Percentiles rank a stretch among this genome's conserved stretches.
These are phyloP conservation scores for Brachypalpus laphriformis DNA, from an alignment of 2,888 invertebrate genomes.

Conservation along the genomic window DNA sequence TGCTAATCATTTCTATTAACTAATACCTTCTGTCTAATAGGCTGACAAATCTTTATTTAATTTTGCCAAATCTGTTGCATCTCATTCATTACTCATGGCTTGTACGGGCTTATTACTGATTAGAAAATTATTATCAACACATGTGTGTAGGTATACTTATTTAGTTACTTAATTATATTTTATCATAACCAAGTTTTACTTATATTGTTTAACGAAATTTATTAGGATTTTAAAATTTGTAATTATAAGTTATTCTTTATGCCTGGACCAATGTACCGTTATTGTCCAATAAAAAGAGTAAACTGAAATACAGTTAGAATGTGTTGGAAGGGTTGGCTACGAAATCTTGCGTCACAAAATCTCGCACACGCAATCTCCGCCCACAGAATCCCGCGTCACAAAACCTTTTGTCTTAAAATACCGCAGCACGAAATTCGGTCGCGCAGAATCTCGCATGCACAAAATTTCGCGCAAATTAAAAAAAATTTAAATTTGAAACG, in stretches of 20 bases:
- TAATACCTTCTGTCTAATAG: no score
- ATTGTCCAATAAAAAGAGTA: neutral
- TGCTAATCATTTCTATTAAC: no score
- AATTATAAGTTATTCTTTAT: neutral
- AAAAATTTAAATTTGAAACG: no score
- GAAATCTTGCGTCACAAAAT: no score
- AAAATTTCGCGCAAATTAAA: neutral
- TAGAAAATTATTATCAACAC: neutral
- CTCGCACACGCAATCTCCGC: no score
- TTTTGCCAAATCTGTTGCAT: neutral
- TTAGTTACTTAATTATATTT: constrained; percentile 3
- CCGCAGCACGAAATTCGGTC: no score
- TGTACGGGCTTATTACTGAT: neutral
- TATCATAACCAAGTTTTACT: neutral
- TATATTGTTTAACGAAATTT: neutral
- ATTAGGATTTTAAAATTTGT: neutral
- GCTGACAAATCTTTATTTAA: no score
- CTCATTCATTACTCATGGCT: neutral
- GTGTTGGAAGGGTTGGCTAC: neutral
- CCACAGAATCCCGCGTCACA: no score
- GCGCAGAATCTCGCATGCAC: no score
- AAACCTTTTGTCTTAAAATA: no score
- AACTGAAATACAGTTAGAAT: neutral
- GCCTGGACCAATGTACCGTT: neutral
- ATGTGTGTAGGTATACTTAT: neutral